These are phyloP conservation scores for Acheta domesticus DNA, from an alignment of 2,888 invertebrate species.

Conservation along the genomic window DNA sequence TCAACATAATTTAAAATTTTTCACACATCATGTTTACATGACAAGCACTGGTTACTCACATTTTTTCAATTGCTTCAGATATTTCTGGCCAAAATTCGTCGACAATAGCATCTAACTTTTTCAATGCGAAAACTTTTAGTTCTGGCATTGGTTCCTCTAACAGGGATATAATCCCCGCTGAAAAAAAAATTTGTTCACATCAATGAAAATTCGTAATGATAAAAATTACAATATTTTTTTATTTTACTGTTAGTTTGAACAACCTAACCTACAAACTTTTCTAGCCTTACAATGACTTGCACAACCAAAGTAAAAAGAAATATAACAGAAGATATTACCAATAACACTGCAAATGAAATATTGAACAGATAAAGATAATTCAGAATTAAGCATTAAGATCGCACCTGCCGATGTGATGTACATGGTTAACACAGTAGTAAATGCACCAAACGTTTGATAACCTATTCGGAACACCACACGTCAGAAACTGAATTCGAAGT, in stretches of 20 bases:
- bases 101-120: constrained; percentile 88
- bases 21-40: background rate
- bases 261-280: constrained; percentile 26
- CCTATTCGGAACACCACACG: background rate
- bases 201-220: background rate
- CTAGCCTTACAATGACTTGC: constrained; percentile 32
- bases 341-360: background rate
- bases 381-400: constrained; percentile 19
- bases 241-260: too few relatives aligned
- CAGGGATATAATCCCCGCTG: constrained; percentile 91
- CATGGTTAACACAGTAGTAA: constrained; percentile 40
- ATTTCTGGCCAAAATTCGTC: constrained; percentile 99
- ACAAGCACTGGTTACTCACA: constrained; percentile 56
- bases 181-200: constrained; percentile 34
- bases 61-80: constrained; percentile 94
- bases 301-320: background rate
- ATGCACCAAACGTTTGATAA: background rate
- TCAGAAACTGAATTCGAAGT: constrained; percentile 12
- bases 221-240: background rate
- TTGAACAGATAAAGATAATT: background rate
- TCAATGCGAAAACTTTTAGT: constrained; percentile 88
- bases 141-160: constrained; percentile 92
- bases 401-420: constrained; percentile 50
- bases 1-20: too few relatives aligned
- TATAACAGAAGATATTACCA: background rate